phyloP scores from a whole-genome alignment of 2,888 invertebrate species.

The Dyspetes luteomarginatus region DNA sequence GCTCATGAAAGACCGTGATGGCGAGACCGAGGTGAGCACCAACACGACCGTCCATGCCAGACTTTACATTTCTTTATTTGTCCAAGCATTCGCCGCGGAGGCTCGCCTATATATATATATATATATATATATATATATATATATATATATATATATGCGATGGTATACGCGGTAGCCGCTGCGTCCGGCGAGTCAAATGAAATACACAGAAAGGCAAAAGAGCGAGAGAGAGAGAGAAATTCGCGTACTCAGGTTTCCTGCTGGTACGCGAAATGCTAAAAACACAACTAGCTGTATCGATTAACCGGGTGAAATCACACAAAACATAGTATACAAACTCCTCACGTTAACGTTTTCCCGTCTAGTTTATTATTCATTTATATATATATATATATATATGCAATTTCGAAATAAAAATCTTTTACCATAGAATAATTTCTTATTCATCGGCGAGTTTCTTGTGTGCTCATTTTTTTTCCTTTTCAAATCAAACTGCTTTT shows the following conservation, averaged over 20 bases:
- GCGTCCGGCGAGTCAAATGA: neutral
- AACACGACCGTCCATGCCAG: constrained; percentile 65
- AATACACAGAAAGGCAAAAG: constrained; percentile 4
- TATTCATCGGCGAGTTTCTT: neutral
- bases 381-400: neutral
- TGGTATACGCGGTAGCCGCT: constrained; percentile 27
- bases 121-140: no score
- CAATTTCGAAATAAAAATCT: neutral
- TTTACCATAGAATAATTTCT: neutral
- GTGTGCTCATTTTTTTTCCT: no score
- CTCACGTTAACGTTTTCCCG: neutral
- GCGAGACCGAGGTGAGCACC: constrained; percentile 22
- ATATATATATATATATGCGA: no score
- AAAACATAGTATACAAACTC: neutral
- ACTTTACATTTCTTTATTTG: constrained; percentile 73
- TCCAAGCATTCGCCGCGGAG: constrained; percentile 66
- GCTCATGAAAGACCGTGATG: constrained; percentile 35
- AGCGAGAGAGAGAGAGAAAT: constrained; percentile 9
- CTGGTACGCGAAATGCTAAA: constrained; percentile 16
- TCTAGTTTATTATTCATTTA: neutral
- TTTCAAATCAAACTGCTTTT: neutral
- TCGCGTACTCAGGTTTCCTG: constrained; percentile 7
- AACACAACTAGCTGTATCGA: constrained; percentile 38
- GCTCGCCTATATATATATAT: neutral
- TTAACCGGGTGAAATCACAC: constrained; percentile 18